Conservation (phyloP, 1,140 invertebrate genomes). For the Drosophila tsacasi region DNA sequence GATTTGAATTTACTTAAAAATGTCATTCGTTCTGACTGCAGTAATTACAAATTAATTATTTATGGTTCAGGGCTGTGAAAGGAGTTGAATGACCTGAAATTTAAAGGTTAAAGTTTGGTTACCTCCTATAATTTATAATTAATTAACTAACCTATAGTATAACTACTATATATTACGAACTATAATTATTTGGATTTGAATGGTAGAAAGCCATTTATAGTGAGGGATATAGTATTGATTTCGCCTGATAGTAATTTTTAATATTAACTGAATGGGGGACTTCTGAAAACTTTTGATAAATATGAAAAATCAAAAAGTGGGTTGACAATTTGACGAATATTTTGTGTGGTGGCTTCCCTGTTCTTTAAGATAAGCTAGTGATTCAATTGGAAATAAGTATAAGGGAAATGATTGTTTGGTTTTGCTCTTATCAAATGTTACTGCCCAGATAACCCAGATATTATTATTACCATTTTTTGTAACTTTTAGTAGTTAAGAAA, state of each 20-base stretch:
- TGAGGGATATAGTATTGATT: no score
- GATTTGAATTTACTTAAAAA: slow-evolving; percentile 8
- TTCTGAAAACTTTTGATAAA: neutral
- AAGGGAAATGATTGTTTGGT: neutral
- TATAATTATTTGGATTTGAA: no score
- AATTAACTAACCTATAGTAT: neutral
- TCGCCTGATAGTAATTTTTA: neutral
- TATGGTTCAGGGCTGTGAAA: neutral
- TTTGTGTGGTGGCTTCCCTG: neutral
- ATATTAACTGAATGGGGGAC: no score
- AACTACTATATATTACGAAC: no score
- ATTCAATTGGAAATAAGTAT: neutral
- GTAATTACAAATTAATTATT: neutral
- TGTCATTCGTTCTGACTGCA: slow-evolving; percentile 1
- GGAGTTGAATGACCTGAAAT: neutral
- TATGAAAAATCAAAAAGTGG: neutral
- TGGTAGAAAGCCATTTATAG: no score
- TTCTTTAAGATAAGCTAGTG: neutral
- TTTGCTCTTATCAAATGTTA: neutral
- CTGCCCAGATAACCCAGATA: neutral
- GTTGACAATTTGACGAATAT: neutral
- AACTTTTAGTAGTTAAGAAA: neutral
- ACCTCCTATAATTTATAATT: neutral
- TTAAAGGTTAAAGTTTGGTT: neutral
- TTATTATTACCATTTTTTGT: neutral